Evolutionary conservation across 2,797 vertebrate species (phyloP), one percentile per base, ranked within the genome.

Genomic region (Gambelia wislizenii): DNA sequence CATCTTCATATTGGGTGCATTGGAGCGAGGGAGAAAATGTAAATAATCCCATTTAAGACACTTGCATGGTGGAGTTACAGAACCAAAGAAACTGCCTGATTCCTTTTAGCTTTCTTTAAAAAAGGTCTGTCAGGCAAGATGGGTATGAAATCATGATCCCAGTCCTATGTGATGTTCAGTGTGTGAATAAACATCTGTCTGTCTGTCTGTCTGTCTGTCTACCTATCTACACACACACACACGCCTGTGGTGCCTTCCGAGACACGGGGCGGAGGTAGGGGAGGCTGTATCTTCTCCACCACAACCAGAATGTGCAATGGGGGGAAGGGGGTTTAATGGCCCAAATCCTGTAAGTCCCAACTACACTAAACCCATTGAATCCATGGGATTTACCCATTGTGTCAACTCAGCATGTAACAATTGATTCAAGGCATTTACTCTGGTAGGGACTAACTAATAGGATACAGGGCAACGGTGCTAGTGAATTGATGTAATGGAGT

Each of bases 1-100:
- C 94, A 93, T 95, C 94, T 90, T 92, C 91, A 78, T 87, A 76
- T 93, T 87, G 92, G 89, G 42, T 69, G 36, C 30, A 30, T 13
- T 76, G 75, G 49, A 54, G 81, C 85, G 33, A 54, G 42, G n/a
- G 22, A 80, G 27, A 79, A 94, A 94, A 93, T 93, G 89, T 92
- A 89, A 94, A 91, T 85, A 94, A 93, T 95, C 83, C 72, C 2
- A 6, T 49, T 76, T 39, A 59, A n/a, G 39, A 47, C 36, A 36
- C 16, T 74, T 85, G 67, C 22, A 70, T n/a, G 13, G 52, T 61
- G 42, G 27, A 76, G 42, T 78, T 91, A 85, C 84, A 92, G 91
- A 94, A 84, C 13, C 22, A 89, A 91, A 95, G 93, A 93, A 92
- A 90, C 90, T 87, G 83, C 92, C 56, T 22, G 30, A 36, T 36